Evolutionary conservation across 2,797 vertebrate species (phyloP).

Genomic region (Menidia menidia): DNA sequence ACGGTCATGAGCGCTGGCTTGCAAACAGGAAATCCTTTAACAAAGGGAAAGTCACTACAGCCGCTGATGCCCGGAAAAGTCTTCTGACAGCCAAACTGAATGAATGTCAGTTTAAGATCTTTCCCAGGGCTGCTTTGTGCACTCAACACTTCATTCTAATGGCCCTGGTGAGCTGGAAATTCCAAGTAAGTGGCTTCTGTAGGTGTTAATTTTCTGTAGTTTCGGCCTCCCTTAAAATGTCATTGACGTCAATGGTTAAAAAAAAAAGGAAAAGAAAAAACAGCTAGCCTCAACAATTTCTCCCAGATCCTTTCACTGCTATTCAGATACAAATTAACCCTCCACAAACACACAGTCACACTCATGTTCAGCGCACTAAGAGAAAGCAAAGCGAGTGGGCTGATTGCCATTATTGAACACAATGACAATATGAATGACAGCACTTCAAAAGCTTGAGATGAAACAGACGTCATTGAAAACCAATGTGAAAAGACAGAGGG

Average conservation of each 20-base stretch:
- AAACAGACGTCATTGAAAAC: slow-evolving; percentile 67
- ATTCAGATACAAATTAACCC: slow-evolving; percentile 42
- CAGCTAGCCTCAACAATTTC: slow-evolving; percentile 49
- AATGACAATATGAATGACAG: slow-evolving; percentile 69
- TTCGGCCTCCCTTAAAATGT: slow-evolving; percentile 60
- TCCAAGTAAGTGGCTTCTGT: slow-evolving; percentile 65
- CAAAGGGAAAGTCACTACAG: slow-evolving; percentile 28
- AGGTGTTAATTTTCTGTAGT: slow-evolving; percentile 72
- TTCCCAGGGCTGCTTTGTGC: slow-evolving; percentile 41
- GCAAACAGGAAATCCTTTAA: slow-evolving; percentile 62
- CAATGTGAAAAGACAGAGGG: slow-evolving; percentile 36
- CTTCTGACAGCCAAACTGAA: slow-evolving; percentile 32
- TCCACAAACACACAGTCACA: slow-evolving; percentile 22
- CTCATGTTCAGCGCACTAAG: slow-evolving; percentile 19
- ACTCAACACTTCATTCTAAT: slow-evolving; percentile 65
- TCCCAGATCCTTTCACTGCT: slow-evolving; percentile 48
- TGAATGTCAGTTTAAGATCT: slow-evolving; percentile 21
- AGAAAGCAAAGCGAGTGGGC: slow-evolving; percentile 53
- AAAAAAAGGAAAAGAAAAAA: slow-evolving; percentile 33
- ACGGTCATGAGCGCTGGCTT: neutral
- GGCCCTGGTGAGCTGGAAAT: slow-evolving; percentile 60
- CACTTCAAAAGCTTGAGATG: slow-evolving; percentile 56
- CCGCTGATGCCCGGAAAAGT: slow-evolving; percentile 48
- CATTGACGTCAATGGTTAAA: slow-evolving; percentile 73
- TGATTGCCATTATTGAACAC: slow-evolving; percentile 70